These are phyloP conservation scores for Lymantria dispar DNA, from an alignment of 2,888 invertebrate genomes.

Conservation along the genomic window DNA sequence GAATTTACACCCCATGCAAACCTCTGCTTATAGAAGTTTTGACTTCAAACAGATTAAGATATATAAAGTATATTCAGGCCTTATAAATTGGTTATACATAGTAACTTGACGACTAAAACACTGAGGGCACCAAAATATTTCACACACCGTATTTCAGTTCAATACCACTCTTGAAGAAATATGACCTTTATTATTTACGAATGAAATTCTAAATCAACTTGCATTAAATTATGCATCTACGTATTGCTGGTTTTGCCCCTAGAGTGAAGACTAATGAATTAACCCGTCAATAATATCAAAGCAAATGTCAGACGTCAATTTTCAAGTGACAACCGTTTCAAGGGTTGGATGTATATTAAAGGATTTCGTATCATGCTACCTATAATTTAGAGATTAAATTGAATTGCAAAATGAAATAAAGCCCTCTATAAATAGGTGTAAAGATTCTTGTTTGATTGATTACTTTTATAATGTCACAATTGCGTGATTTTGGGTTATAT, in stretches of 20 bases:
- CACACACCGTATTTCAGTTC: not conserved
- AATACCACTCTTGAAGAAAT: not conserved
- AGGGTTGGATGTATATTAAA: constrained; percentile 35
- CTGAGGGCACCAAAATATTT: not conserved
- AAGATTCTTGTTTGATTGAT: constrained; percentile 58
- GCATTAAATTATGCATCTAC: constrained; percentile 6
- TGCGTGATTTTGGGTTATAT: constrained; percentile 40
- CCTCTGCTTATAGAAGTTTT: too few species aligned
- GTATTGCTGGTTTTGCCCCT: constrained; percentile 34
- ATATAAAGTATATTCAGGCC: too few species aligned
- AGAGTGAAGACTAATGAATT: constrained; percentile 59
- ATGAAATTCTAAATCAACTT: constrained; percentile 1
- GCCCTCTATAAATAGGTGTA: constrained; percentile 24
- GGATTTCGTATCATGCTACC: constrained; percentile 20
- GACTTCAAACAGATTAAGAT: too few species aligned
- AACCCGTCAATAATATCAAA: constrained; percentile 69
- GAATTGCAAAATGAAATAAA: constrained; percentile 10
- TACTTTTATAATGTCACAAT: constrained; percentile 58
- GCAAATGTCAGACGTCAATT: constrained; percentile 69
- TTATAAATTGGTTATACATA: not conserved
- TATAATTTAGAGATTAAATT: constrained; percentile 24
- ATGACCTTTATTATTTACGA: constrained; percentile 1
- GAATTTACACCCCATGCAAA: too few species aligned
- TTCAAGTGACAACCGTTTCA: constrained; percentile 55
- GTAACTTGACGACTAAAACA: not conserved